Evolutionary conservation across 2,797 vertebrate species (phyloP).

Genomic region (Mustela erminea): DNA sequence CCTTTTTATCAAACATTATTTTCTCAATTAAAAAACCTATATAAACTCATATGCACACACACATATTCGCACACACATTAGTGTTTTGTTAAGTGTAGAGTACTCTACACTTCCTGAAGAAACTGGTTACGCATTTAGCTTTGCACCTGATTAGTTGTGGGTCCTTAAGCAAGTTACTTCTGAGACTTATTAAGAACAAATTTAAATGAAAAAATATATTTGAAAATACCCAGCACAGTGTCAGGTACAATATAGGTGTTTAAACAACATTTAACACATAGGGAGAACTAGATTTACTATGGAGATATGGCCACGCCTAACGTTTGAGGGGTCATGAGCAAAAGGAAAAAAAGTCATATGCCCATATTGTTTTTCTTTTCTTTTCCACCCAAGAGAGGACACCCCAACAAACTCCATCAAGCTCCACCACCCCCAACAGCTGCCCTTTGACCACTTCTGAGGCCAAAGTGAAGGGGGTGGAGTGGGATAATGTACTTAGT

Average conservation of each 20-base stretch:
- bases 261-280: not conserved
- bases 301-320: not conserved
- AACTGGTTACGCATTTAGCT: not conserved
- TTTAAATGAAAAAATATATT: slow-evolving; percentile 39
- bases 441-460: not conserved
- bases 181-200: not conserved
- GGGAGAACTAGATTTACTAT: not conserved
- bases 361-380: not conserved
- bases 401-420: not conserved
- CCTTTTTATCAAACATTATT: slow-evolving; percentile 36
- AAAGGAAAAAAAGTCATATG: not conserved
- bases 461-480: not conserved
- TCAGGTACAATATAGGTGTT: not conserved
- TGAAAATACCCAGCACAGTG: not conserved
- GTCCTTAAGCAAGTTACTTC: not conserved
- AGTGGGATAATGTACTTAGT: not conserved
- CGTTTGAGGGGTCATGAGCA: not conserved
- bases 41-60: not conserved
- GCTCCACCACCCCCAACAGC: not conserved
- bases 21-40: not conserved
- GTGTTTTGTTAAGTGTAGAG: not conserved
- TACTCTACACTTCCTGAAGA: not conserved
- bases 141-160: not conserved
- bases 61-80: not conserved
- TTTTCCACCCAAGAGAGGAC: not conserved